phyloP scores from a whole-genome alignment of 2,113 vertebrate species.

The Nymphicus hollandicus region DNA sequence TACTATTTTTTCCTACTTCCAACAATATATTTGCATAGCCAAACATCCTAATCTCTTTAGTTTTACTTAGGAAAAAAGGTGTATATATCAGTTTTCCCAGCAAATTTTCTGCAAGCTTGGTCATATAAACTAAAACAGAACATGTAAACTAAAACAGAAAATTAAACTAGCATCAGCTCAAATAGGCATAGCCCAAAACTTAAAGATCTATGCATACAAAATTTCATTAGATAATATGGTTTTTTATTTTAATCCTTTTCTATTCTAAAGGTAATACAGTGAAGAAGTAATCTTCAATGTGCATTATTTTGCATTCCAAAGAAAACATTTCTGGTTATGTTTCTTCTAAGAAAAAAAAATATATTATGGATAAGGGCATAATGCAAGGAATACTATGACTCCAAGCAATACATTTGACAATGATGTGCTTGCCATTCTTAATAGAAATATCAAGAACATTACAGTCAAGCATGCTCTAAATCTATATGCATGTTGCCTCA shows the following conservation, averaged over 20 bases:
- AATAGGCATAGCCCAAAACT: neutral
- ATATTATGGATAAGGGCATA: neutral
- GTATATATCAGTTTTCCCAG: neutral
- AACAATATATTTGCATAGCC: neutral
- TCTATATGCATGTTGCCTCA: neutral
- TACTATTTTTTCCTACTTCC: neutral
- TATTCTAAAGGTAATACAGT: neutral
- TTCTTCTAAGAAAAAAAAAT: neutral
- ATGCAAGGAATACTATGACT: neutral
- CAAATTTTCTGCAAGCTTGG: neutral
- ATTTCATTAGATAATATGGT: neutral
- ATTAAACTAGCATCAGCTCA: neutral
- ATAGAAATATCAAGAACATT: slow-evolving; percentile 24
- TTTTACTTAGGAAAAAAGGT: neutral
- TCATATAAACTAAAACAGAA: neutral
- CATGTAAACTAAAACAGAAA: neutral
- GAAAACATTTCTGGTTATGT: neutral
- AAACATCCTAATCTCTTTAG: neutral
- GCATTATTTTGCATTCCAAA: neutral
- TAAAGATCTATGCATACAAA: neutral
- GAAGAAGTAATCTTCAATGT: neutral
- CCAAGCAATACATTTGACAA: neutral
- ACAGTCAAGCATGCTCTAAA: neutral
- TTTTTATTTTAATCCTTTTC: neutral
- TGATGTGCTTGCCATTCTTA: neutral